phyloP scores from a whole-genome alignment of 2,888 invertebrate species.

The Hybos culiciformis region DNA sequence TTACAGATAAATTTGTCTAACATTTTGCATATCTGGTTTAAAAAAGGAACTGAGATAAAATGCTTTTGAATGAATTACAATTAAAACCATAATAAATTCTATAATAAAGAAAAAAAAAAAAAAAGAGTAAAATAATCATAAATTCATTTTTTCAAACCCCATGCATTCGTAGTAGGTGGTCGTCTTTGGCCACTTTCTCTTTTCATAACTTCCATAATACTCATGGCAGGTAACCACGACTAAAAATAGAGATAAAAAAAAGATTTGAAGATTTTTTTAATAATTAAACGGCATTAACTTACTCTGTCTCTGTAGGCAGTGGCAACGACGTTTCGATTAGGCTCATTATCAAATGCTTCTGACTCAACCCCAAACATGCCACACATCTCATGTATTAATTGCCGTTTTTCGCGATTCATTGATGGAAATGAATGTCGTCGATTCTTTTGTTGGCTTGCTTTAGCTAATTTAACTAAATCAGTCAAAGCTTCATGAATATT shows the following conservation, averaged over 20 bases:
- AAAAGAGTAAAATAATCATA: too few relatives aligned
- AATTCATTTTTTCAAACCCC: constrained; percentile 32
- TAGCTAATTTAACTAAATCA: constrained; percentile 74
- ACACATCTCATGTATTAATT: constrained; percentile 86
- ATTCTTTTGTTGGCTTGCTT: constrained; percentile 72
- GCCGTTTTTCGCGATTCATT: constrained; percentile 86
- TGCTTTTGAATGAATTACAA: too few relatives aligned
- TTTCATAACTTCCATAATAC: constrained; percentile 66
- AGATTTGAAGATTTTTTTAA: not conserved
- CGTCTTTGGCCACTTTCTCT: constrained; percentile 66
- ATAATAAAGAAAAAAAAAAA: too few relatives aligned
- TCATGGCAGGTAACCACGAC: constrained; percentile 83
- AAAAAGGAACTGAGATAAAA: too few relatives aligned
- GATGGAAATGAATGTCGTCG: constrained; percentile 79
- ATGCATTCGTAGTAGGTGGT: constrained; percentile 48
- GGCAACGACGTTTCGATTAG: constrained; percentile 89
- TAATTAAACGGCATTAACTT: constrained; percentile 12
- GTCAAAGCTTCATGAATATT: constrained; percentile 70
- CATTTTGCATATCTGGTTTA: too few relatives aligned
- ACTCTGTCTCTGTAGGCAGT: constrained; percentile 72
- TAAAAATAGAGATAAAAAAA: constrained; percentile 28
- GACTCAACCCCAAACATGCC: constrained; percentile 91
- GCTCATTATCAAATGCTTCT: constrained; percentile 88
- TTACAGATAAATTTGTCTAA: too few relatives aligned
- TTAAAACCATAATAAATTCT: too few relatives aligned